Evolutionary conservation across 1,140 invertebrate genomes (phyloP).

Genomic region (silkworm (Bombyx mori)): ASM3026992v2 NC_085128.1:7250001-7250500

Average conservation of each 20-base stretch:
- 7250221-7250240: background rate
- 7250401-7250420: constrained; percentile 22
- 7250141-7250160: no score
- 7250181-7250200: no score
- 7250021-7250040: no score
- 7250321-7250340: constrained; percentile 10
- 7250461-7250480: constrained; percentile 5
- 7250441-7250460: background rate
- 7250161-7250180: no score
- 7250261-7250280: constrained; percentile 8
- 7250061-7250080: no score
- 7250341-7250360: constrained; percentile 23
- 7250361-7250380: constrained; percentile 18
- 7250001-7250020: no score
- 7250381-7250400: constrained; percentile 9
- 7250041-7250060: no score
- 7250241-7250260: background rate
- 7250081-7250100: no score
- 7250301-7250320: constrained; percentile 7
- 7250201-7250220: no score
- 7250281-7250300: constrained; percentile 10
- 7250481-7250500: background rate
- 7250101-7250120: no score
- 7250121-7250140: no score
- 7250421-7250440: constrained; percentile 10